Evolutionary conservation across 2,113 vertebrate genomes (phyloP), one percentile per base, ranked within the genome.

Genomic region (Nanorana parkeri): DNA sequence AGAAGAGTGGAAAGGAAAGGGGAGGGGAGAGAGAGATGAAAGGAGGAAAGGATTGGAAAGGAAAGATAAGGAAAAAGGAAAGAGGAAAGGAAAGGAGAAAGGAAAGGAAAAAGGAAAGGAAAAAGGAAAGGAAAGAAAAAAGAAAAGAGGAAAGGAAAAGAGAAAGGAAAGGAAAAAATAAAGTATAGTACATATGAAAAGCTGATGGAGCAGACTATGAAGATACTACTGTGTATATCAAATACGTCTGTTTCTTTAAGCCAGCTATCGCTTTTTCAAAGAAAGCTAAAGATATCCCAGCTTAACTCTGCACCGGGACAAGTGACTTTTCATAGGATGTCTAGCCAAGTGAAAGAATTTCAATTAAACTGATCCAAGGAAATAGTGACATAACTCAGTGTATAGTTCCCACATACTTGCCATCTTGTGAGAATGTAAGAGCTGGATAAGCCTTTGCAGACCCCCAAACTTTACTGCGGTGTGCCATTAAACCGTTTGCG

Each of bases 391-490:
- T 82, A 82, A 56, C 71, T 55, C n/a, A 11, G 21, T 55, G 60
- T 63, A 21, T 73, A 80, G 60, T 81, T 81, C 79, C 79, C 79
- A 81, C 68, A 73, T 73, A 81, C 71, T 71, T 81, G 51, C 41
- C 36, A 73, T 73, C 58, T 73, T 81, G 68, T 80, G 67, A 71
- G 78, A 80, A 80, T 41, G 58, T 47, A 47, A 47, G 13, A 47
- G 41, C 41, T 11, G 36, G 55, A 80, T 80, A 67, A 80, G 78
- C 71, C 63, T 80, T 71, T 67, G 17, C 58, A 73, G 79, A 81
- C 79, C 79, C 68, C 78, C 51, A 82, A 54, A 82, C 69, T 56
- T 74, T 71, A 56, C 80, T 75, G 80, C 80, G 26, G 66, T 56
- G 61, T 36, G 61, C 80, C 61, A 67, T 58, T 66, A 74, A 74